Percentiles rank a stretch among this genome's conserved stretches.
Conservation (phyloP, 2,113 vertebrate genomes). For the Odocoileus hemionus region DNA sequence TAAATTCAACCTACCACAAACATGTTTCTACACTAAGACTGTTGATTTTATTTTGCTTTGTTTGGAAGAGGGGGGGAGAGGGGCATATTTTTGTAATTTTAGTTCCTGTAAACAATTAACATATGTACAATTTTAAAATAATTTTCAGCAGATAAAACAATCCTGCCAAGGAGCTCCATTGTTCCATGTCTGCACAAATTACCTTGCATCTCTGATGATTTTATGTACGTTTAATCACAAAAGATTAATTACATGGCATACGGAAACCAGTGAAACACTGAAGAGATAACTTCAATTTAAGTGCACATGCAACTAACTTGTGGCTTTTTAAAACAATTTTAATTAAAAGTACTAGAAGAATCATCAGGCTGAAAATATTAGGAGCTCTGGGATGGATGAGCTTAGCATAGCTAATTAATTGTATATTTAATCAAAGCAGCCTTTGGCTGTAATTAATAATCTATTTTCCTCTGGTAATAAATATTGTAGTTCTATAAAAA, state of each 20-base stretch:
- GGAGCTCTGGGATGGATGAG: constrained; percentile 80
- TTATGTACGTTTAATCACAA: constrained; percentile 84
- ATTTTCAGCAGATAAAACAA: constrained; percentile 77
- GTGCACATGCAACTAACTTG: constrained; percentile 79
- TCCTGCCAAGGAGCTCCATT: constrained; percentile 71
- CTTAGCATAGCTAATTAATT: constrained; percentile 87
- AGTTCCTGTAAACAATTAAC: constrained; percentile 77
- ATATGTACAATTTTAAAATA: constrained; percentile 73
- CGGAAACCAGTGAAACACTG: constrained; percentile 78
- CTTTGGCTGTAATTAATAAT: constrained; percentile 85
- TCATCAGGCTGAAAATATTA: constrained; percentile 82
- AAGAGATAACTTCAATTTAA: constrained; percentile 82
- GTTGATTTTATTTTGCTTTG: neutral
- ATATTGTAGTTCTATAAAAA: constrained; percentile 78
- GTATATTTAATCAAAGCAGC: constrained; percentile 84
- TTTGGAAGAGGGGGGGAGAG: neutral
- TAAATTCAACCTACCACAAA: neutral
- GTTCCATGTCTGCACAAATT: constrained; percentile 79
- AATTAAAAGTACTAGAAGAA: constrained; percentile 87
- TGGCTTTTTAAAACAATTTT: constrained; percentile 82
- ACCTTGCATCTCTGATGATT: constrained; percentile 78
- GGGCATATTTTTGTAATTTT: constrained; percentile 64
- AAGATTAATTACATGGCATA: constrained; percentile 84
- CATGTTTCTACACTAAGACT: neutral
- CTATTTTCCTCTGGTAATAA: constrained; percentile 82